Base-by-base conservation (phyloP, 2,113 vertebrate genomes). In the Uropsilus gracilis region DNA sequence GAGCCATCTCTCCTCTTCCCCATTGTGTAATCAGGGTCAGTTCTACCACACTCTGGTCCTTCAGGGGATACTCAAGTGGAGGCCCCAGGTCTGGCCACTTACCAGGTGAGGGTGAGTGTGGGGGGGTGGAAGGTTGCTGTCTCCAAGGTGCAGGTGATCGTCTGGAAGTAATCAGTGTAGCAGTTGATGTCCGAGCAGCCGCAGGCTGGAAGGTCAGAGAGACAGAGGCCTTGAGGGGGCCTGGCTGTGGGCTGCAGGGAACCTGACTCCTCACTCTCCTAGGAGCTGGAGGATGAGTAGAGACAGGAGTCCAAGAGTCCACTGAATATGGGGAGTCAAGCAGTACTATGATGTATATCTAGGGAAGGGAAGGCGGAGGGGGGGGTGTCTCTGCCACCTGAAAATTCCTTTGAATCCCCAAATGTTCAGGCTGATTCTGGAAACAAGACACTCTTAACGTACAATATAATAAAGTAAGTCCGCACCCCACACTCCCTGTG, bases 141-240 rank as follows among this genome's bases (percentile, higher is more conserved):
- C 32, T 75, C 94, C 95, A 98, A 90, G 68, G 94, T 3, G 30
- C 98, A 99, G 44, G 98, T 98, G 90, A 99, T n/a, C 0, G 97
- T 98, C 80, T 97, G 53, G 1, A 98, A 44, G 4, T 98, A 99
- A 93, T 99, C 98, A 0, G 98, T 98, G 39, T 98, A 98, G 93
- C 98, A 99, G 16, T 63, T 50, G 37, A 98, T 97, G 68, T 97
- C 94, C 24, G 94, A 92, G 80, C 90, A 97, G 50, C 96, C 84
- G 0, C 81, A 53, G 80, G 96, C 98, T 99, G 96, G 26, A 92
- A 90, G 72, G 55, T 17, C 7, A 71, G 46, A 57, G 37, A 37
- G 8, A 83, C 37, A 90, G 42, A 63, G 46, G 48, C 42, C 30
- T 72, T 3, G 32, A 34, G 48, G 42, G 8, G 48, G 48, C 20